Conservation (phyloP, 1,140 invertebrate species). For the Brachionus angularis region DNA sequence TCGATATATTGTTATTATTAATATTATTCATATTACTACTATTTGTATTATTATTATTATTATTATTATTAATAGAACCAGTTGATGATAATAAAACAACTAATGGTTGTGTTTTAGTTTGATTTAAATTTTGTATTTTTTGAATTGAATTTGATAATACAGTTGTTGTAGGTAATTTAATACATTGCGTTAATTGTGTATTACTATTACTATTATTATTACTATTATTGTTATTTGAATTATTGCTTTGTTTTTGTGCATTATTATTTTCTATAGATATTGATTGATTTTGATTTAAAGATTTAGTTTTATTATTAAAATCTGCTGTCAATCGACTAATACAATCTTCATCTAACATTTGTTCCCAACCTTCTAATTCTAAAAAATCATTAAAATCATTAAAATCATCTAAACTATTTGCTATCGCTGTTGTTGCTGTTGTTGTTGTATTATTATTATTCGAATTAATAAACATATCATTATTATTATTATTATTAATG, state of each 20-base stretch:
- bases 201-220: background rate
- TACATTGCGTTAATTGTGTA: background rate
- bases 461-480: no score
- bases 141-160: background rate
- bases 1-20: background rate
- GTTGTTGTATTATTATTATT: no score
- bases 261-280: background rate
- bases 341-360: slow-evolving; percentile 40
- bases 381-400: slow-evolving; percentile 14
- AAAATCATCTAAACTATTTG: background rate
- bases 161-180: background rate
- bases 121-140: background rate
- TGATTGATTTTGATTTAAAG: background rate
- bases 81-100: slow-evolving; percentile 6
- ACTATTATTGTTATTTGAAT: background rate
- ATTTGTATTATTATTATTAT: background rate
- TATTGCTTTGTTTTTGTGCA: background rate
- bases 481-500: no score
- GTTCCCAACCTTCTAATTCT: slow-evolving; percentile 26
- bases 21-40: background rate
- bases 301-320: background rate
- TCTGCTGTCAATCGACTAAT: slow-evolving; percentile 31
- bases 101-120: background rate
- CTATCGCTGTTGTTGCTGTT: background rate
- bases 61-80: background rate